A percentile compares a stretch with the other conserved stretches of the same genome.
Conservation (phyloP, 2,888 invertebrate genomes). For the Hypolimnas misippus region DNA sequence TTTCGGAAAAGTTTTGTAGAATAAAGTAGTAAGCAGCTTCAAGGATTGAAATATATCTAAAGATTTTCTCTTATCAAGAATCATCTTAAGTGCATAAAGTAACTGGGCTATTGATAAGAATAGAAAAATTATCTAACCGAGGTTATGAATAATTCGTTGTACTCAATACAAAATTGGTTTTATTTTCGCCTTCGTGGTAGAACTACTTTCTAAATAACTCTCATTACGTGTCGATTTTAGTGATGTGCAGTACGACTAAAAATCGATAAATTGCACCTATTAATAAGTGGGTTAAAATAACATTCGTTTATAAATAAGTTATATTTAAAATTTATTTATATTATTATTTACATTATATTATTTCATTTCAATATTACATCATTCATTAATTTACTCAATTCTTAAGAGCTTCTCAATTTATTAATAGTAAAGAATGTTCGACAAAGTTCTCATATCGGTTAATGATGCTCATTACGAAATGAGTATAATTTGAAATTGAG, state of each 20-base stretch:
- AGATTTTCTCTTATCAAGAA: constrained; percentile 16
- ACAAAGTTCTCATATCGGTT: too few relatives aligned
- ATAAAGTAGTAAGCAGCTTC: constrained; percentile 2
- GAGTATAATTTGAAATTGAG: too few relatives aligned
- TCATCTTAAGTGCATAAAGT: constrained; percentile 30
- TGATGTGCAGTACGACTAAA: constrained; percentile 4
- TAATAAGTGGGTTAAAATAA: too few relatives aligned
- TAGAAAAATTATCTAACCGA: constrained; percentile 14
- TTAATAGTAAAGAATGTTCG: too few relatives aligned
- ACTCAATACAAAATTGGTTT: constrained; percentile 9
- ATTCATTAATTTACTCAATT: too few relatives aligned
- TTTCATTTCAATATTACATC: too few relatives aligned
- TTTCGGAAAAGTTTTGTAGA: neutral
- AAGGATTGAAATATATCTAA: neutral
- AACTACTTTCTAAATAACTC: constrained; percentile 31
- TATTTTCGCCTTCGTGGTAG: constrained; percentile 15
- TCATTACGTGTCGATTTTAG: constrained; percentile 14
- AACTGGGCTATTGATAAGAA: constrained; percentile 38
- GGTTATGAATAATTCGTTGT: constrained; percentile 12
- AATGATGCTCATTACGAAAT: too few relatives aligned
- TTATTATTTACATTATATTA: too few relatives aligned
- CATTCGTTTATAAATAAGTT: too few relatives aligned
- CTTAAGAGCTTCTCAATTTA: too few relatives aligned
- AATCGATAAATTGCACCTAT: constrained; percentile 9
- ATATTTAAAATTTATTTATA: too few relatives aligned